Conservation (phyloP, 1,140 invertebrate genomes). For the Dysdera silvatica region DNA sequence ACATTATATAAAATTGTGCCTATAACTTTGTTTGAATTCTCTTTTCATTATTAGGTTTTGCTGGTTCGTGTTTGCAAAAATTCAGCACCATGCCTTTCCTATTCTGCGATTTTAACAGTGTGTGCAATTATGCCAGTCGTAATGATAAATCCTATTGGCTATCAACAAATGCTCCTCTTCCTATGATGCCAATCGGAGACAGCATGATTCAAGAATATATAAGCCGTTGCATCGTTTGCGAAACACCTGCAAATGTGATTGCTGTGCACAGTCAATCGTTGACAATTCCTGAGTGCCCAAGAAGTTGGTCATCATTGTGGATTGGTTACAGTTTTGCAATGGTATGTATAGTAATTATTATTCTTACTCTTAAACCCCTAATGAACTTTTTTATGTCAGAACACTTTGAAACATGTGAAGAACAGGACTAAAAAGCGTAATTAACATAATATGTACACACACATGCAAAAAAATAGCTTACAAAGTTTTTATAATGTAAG, state of each 20-base stretch:
- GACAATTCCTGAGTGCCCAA: conserved; percentile 70
- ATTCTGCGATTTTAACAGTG: conserved; percentile 91
- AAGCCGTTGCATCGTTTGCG: conserved; percentile 80
- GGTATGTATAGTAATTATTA: conserved; percentile 51
- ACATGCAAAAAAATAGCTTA: background rate
- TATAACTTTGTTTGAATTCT: background rate
- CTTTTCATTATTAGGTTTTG: conserved; percentile 17
- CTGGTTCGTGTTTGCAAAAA: conserved; percentile 79
- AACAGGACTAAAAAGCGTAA: background rate
- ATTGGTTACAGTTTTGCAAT: conserved; percentile 84
- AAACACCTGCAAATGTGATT: conserved; percentile 74
- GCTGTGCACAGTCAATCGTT: conserved; percentile 83
- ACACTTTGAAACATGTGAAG: background rate
- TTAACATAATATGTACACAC: background rate
- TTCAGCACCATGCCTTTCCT: conserved; percentile 98
- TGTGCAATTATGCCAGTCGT: conserved; percentile 85
- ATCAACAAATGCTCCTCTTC: conserved; percentile 79
- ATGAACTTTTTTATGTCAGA: background rate
- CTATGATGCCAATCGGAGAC: conserved; percentile 77
- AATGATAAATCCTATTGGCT: conserved; percentile 96
- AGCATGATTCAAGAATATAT: conserved; percentile 77
- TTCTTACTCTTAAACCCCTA: background rate
- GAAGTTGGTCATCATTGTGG: conserved; percentile 80
- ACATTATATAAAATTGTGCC: background rate
- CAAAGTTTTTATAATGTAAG: background rate